These are phyloP conservation scores for Otus sunia DNA, from an alignment of 2,113 vertebrate genomes.

Conservation along the genomic window DNA sequence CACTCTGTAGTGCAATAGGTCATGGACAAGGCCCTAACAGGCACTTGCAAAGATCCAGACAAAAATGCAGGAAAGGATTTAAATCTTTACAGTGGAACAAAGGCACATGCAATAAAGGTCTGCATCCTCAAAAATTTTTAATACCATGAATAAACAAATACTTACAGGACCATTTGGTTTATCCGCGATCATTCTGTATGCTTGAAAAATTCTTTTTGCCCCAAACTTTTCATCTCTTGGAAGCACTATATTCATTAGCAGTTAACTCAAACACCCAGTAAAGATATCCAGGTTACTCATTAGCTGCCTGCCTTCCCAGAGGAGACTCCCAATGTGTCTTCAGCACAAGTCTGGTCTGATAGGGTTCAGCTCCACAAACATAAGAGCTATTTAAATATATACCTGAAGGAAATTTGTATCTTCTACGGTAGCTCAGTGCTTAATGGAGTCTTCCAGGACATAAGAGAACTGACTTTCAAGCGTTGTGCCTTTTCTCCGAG, in stretches of 20 bases:
- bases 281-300: not conserved
- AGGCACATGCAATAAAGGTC: not conserved
- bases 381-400: not conserved
- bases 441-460: not conserved
- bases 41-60: not conserved
- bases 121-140: not conserved
- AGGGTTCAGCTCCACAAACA: not conserved
- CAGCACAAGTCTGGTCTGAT: not conserved
- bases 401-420: not conserved
- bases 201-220: not conserved
- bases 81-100: not conserved
- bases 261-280: not conserved
- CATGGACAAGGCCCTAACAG: not conserved
- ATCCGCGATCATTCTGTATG: not conserved
- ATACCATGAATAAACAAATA: not conserved
- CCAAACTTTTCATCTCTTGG: not conserved
- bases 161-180: not conserved
- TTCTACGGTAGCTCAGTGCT: not conserved
- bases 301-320: not conserved
- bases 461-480: not conserved
- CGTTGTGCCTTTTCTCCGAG: not conserved
- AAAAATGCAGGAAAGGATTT: not conserved
- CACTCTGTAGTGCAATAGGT: not conserved
- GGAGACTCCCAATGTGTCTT: not conserved
- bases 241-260: not conserved